Base-by-base conservation (phyloP, 1,140 invertebrate species). In the Drosophila setifemur region DNA sequence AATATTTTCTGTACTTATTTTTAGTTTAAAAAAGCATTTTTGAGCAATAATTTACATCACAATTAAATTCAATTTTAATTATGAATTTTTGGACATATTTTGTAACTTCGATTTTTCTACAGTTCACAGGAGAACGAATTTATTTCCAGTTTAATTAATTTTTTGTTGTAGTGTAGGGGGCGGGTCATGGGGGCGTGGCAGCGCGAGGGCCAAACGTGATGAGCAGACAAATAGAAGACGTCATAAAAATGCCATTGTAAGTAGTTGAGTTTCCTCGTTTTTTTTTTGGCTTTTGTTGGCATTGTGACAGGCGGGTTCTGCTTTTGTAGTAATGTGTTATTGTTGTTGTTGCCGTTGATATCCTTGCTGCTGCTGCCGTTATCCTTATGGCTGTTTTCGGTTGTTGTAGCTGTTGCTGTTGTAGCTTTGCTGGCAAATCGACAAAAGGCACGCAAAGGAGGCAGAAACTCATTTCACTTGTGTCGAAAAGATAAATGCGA, bases 401-500 rank as follows among this genome's bases (percentile, higher is more conserved):
- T 18, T 50, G 48, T 5, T 66, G 44, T 42, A 58, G 44, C 11
- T 50, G 60, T 35, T 66, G 35, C 31, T 75, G 49, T 50, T 69
- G 33, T 67, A 16, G 33, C 33, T 7, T 67, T 37, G 33, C 33
- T 7, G 48, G 54, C 66, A 79, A 83, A 78, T 83, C 71, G 81
- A 73, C 60, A 68, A 58, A 64, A 73, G 81, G 57, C 75, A 87
- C 81, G 82, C 75, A 49, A 86, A 61, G 68, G 40, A 11, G 29
- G 29, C 54, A 60, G 40, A 83, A 83, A 79, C 79, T 83, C 81
- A 81, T 85, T 86, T 85, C 75, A 75, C 52, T 81, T 81, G 82
- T 75, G 81, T 85, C 75, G 83, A 88, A 87, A 87, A 88, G 82
- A 87, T 87, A 87, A 87, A 87, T 87, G 82, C 70, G 73, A 83